Evolutionary conservation across 2,113 vertebrate species (phyloP), one percentile per base, ranked within the genome.

Genomic region (Dermatemys mawii): DNA sequence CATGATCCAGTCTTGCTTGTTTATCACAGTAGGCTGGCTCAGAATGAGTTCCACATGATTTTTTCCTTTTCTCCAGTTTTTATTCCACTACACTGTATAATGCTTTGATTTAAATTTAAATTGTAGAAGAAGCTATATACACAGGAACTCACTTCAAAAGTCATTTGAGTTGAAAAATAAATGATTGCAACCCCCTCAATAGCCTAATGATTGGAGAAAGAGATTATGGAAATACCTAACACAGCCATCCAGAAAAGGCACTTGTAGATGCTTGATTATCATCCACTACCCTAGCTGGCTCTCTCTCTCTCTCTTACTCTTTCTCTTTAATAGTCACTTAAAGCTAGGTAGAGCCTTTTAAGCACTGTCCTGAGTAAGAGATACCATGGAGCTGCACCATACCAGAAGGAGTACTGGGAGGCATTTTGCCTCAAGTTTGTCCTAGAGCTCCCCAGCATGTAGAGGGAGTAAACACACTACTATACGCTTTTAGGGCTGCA

Each of bases 51-150:
- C 70, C 53, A 79, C 88, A 86, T 91, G 90, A 94, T 84, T 1
- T 86, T 88, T 41, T 41, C 11, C 49, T 94, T 95, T 24, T 9
- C 83, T 81, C 14, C 70, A 9, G 75, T 94, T 94, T 96, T 90
- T 81, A 86, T 96, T 97, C 79, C 46, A 84, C 46, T 88, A 53
- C 49, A 92, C 11, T 53, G 63, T 96, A 7, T 53, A 94, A 48
- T 17, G 22, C 48, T 88, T 57, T 76, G 50, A 84, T 81, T 89
- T 88, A 81, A 70, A 50, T 88, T 7, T 35, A 57, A 57, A 83
- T 93, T 80, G 38, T 35, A 93, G 70, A 84, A 96, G 96, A 92
- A 93, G 17, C 49, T 92, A 38, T 81, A 87, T 94, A 57, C 26
- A 80, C 4, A n/a, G 55, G 46, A 93, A 60, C 41, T 81, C 32